phyloP scores from a whole-genome alignment of 2,797 vertebrate genomes.

The Tangara arthus region DNA sequence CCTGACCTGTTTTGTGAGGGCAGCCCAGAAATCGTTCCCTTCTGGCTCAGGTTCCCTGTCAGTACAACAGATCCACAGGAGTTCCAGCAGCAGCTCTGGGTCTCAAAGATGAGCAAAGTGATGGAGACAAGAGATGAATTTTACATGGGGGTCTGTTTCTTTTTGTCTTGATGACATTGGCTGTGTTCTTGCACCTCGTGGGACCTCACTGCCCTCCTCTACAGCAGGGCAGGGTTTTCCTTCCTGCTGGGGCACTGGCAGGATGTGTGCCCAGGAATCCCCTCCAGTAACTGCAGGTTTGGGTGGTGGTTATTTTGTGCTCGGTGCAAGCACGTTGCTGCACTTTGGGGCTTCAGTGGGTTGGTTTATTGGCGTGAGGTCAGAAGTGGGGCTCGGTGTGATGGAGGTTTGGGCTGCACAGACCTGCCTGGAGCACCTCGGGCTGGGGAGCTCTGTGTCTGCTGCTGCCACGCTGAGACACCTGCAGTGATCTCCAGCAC shows the following conservation, averaged over 20 bases:
- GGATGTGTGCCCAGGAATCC: neutral
- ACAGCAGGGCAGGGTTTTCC: neutral
- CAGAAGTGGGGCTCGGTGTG: neutral
- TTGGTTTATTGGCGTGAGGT: neutral
- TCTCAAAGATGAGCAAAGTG: neutral
- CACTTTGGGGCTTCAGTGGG: neutral
- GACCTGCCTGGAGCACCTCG: fast-evolving
- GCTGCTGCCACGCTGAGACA: neutral
- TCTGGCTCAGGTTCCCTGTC: neutral
- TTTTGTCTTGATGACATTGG: neutral
- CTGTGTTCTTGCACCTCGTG: fast-evolving
- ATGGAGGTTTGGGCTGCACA: fast-evolving
- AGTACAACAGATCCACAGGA: neutral
- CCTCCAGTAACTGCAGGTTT: neutral
- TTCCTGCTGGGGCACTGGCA: too few species aligned
- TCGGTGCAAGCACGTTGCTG: fast-evolving
- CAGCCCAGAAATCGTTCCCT: neutral
- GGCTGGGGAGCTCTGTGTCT: neutral
- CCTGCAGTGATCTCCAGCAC: neutral
- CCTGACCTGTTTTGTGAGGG: neutral
- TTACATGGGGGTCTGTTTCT: fast-evolving
- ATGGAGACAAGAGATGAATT: neutral
- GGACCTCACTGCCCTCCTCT: neutral
- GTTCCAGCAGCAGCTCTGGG: neutral
- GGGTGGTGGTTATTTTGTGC: neutral